A percentile compares a stretch with the other conserved stretches of the same genome.
Evolutionary conservation across 2,888 invertebrate genomes (phyloP).

Genomic region (Deilephila porcellus): DNA sequence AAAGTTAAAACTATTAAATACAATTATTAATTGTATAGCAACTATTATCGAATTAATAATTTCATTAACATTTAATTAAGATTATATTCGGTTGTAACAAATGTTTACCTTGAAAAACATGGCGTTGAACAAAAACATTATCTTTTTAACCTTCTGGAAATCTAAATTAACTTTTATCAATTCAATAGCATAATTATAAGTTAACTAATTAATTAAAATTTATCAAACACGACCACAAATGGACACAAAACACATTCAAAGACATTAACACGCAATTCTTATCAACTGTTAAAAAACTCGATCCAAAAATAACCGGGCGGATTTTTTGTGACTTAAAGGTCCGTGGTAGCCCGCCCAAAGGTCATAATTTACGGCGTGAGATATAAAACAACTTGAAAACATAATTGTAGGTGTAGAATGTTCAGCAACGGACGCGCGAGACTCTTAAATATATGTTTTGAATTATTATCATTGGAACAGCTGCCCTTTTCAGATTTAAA

Average conservation of each 20-base stretch:
- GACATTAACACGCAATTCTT: neutral
- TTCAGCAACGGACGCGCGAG: constrained; percentile 22
- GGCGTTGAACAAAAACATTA: no score
- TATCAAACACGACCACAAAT: no score
- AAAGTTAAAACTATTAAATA: no score
- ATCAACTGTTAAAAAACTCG: neutral
- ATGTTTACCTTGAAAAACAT: no score
- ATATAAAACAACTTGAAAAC: constrained; percentile 68
- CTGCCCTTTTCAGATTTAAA: constrained; percentile 34
- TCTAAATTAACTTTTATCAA: no score
- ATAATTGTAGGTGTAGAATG: constrained; percentile 67
- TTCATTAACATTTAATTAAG: no score
- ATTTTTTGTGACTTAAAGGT: constrained; percentile 11
- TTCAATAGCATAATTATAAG: no score
- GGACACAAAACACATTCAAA: neutral
- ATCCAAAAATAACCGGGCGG: neutral
- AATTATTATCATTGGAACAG: constrained; percentile 26
- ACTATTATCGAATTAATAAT: no score
- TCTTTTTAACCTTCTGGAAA: no score
- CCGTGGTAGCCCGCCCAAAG: constrained; percentile 27
- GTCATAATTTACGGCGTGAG: constrained; percentile 57
- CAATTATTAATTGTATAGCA: no score
- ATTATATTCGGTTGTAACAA: no score
- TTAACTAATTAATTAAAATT: no score
- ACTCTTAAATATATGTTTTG: constrained; percentile 26